Evolutionary conservation across 1,140 invertebrate genomes (phyloP), one percentile per base, ranked within the genome.

Genomic region (Drosophila orosa): DNA sequence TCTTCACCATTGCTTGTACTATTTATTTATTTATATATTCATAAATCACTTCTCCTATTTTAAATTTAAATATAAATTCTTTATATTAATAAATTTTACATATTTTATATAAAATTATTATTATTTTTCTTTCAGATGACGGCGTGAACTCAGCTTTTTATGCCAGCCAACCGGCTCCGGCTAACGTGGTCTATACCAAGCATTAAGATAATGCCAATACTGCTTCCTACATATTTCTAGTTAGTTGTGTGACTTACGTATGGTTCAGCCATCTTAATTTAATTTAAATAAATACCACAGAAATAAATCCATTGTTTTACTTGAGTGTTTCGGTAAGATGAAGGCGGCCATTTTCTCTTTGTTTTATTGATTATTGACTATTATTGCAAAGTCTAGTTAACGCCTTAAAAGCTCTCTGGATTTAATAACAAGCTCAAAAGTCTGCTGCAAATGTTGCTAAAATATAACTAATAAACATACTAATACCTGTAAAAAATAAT

Each of bases 131-230:
- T 73, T 29, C 61, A 91, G 90, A 91, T 74, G 90, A 90, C 50
- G 83, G 83, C 4, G 58, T 75, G 0, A 89, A 91, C 66, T 71
- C 86, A 12, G 90, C 78, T 9, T 74, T 76, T 40, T 90, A 86
- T 69, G 78, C 85, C 9, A 47, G 52, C 33, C 90, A 91, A 27
- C 86, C 77, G n/a, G 58, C 85, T 12, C 56, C 86, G 1, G 90
- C 90, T 22, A 72, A 65, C 57, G 86, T 85, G 65, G 83, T 86
- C 45, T 59, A 68, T 7, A 90, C 84, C 19, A 65, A 65, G 24
- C 81, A 91, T 35, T 85, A 68, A 61, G 13, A 37, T 13, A 55
- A 27, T 24, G 15, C 8, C 45, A 42, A 29, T 37, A 48, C 42
- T 52, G 10, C 22, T 40, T 47, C 22, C 39, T 59, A 33, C 48